Evolutionary conservation across 1,140 invertebrate species (phyloP).

Genomic region (Maniola jurtina): DNA sequence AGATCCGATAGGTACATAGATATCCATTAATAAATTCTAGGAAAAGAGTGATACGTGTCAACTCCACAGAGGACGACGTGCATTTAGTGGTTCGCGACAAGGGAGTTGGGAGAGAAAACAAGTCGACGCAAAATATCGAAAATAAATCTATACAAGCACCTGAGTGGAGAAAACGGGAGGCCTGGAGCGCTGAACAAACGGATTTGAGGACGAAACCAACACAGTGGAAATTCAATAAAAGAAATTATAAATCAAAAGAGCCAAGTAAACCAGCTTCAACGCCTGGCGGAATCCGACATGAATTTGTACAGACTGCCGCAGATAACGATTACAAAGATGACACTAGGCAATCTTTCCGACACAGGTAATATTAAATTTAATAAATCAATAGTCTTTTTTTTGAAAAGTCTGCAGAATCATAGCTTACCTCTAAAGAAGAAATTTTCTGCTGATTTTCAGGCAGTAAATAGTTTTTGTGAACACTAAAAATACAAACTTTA

Average conservation of each 20-base stretch:
- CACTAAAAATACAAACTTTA: neutral
- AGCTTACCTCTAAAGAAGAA: too few species aligned
- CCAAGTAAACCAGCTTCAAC: slow-evolving; percentile 67
- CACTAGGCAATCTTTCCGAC: slow-evolving; percentile 67
- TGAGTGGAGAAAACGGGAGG: slow-evolving; percentile 86
- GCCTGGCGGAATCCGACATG: slow-evolving; percentile 67
- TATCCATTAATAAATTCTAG: slow-evolving; percentile 80
- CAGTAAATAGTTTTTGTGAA: too few species aligned
- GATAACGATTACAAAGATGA: slow-evolving; percentile 75
- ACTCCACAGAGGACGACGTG: slow-evolving; percentile 86
- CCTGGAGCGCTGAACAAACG: slow-evolving; percentile 87
- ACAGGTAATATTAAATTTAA: slow-evolving; percentile 51
- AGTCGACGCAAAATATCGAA: slow-evolving; percentile 82
- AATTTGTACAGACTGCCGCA: slow-evolving; percentile 69
- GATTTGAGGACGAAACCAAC: slow-evolving; percentile 82
- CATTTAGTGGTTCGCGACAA: slow-evolving; percentile 83
- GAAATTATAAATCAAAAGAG: slow-evolving; percentile 79
- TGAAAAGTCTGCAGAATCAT: too few species aligned
- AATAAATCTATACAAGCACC: slow-evolving; percentile 83
- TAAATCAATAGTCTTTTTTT: too few species aligned
- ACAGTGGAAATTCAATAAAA: slow-evolving; percentile 87
- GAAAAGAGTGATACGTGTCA: slow-evolving; percentile 86
- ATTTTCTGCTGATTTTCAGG: too few species aligned
- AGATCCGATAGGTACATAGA: slow-evolving; percentile 73
- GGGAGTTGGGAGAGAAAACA: slow-evolving; percentile 83